phyloP scores from a whole-genome alignment of 2,888 invertebrate species.

The Pimpla rufipes region DNA sequence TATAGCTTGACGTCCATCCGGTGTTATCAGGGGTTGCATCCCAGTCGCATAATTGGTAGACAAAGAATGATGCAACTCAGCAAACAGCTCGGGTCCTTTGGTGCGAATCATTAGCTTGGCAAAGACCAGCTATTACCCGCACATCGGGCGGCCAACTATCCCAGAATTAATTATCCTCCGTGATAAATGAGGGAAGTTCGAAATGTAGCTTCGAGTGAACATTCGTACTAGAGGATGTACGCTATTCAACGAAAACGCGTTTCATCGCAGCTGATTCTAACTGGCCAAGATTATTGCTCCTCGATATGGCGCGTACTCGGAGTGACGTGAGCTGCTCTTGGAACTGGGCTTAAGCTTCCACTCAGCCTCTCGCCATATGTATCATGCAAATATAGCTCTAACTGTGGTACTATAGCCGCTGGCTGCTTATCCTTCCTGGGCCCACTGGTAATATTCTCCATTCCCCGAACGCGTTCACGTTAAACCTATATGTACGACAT shows the following conservation, averaged over 20 bases:
- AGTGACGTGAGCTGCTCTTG: conserved; percentile 65
- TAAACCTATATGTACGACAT: background rate
- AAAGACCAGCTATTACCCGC: background rate
- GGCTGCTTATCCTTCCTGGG: conserved; percentile 25
- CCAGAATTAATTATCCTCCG: conserved; percentile 9
- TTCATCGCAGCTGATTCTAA: conserved; percentile 69
- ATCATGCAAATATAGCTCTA: conserved; percentile 50
- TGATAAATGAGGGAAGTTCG: conserved; percentile 1
- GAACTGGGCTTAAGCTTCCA: conserved; percentile 58
- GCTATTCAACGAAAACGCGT: conserved; percentile 69
- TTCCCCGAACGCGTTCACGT: background rate
- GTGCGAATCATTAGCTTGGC: background rate
- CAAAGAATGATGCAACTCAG: background rate
- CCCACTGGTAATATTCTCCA: conserved; percentile 42
- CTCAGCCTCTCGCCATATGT: conserved; percentile 15
- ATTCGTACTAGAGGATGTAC: conserved; percentile 10
- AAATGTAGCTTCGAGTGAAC: background rate
- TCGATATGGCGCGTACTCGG: conserved; percentile 70
- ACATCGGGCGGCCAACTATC: background rate
- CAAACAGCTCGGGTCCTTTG: background rate
- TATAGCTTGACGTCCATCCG: no score
- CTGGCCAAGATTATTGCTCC: conserved; percentile 74
- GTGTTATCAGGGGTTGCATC: no score
- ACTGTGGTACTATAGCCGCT: conserved; percentile 14
- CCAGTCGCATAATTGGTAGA: background rate